Evolutionary conservation across 2,113 vertebrate species (phyloP), one percentile per base, ranked within the genome.

Genomic region (Ramphastos sulfuratus): DNA sequence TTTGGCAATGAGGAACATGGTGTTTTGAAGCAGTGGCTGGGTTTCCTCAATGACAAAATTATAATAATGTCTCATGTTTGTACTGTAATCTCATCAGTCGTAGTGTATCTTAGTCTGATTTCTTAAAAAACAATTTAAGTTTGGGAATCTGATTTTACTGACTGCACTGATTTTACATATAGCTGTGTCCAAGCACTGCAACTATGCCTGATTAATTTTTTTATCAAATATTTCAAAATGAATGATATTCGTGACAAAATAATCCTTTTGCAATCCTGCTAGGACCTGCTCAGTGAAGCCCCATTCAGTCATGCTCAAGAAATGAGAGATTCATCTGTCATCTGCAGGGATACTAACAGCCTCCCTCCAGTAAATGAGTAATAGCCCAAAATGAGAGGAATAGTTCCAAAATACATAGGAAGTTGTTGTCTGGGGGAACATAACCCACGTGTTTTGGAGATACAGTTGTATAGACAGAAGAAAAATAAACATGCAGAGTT

Each of bases 401-500:
- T 27, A 63, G 52, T 83, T 93, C 42, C 85, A 91, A 94, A 89
- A 82, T 48, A 83, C 42, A 77, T 35, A 74, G 64, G 42, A 93
- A 89, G 86, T 70, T 90, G 59, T 73, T 76, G 74, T 91, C 92
- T 87, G 52, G 72, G 75, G 69, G 27, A 96, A 89, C 63, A 77
- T 77, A 93, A 86, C 28, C 71, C 84, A 76, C 5, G 1, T 85
- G 83, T 74, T 96, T 90, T 88, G 50, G 61, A 92, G 54, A 71
- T n/a, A 87, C 10, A 64, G 56, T 77, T 92, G 21, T 74, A 81
- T 6, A 92, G 91, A 77, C 52, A 91, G 64, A 92, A 82, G 78
- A 89, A 87, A 92, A 91, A 95, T 74, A 96, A 96, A 93, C 37
- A 93, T 35, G 35, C 61, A 92, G 72, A 73, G 82, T 93, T 96